These are phyloP conservation scores for Dolichallabes microphthalmus DNA, from an alignment of 2,113 vertebrate species.

Conservation along the genomic window DNA sequence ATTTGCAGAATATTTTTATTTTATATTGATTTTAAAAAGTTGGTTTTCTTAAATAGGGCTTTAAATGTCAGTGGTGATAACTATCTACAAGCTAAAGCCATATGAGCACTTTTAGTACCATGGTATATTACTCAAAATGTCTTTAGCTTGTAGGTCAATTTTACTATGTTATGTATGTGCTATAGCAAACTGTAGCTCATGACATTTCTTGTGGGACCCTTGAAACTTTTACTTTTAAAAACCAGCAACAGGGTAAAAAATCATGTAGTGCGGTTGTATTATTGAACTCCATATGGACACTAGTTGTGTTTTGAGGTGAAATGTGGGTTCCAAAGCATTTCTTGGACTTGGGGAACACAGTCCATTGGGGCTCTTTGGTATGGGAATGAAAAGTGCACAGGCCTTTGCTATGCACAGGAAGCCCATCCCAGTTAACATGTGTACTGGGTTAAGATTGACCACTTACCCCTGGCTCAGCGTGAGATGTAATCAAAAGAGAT, in stretches of 20 bases:
- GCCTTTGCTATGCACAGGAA: slow-evolving; percentile 34
- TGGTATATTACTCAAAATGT: not conserved
- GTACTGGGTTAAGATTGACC: slow-evolving; percentile 46
- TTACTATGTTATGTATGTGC: too few species aligned
- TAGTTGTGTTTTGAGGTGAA: slow-evolving; percentile 43
- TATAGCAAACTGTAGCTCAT: too few species aligned
- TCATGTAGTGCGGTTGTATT: slow-evolving; percentile 26
- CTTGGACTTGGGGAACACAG: slow-evolving; percentile 5
- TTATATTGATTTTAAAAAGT: not conserved
- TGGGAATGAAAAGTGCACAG: slow-evolving; percentile 28
- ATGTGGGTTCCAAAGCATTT: slow-evolving; percentile 47
- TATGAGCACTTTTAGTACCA: not conserved
- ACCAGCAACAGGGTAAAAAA: slow-evolving; percentile 33
- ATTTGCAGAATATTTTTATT: not conserved
- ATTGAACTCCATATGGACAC: slow-evolving; percentile 45
- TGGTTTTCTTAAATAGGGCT: not conserved
- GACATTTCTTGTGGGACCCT: too few species aligned
- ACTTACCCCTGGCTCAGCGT: slow-evolving; percentile 49
- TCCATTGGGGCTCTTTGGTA: slow-evolving; percentile 35
- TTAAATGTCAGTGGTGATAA: not conserved
- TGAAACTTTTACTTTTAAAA: slow-evolving; percentile 26
- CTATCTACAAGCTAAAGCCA: not conserved
- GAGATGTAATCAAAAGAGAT: slow-evolving; percentile 58
- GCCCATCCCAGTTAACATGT: slow-evolving; percentile 37
- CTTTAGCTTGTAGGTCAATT: too few species aligned